Evolutionary conservation across 2,888 invertebrate genomes (phyloP).

Genomic region (Ditula angustiorana): DNA sequence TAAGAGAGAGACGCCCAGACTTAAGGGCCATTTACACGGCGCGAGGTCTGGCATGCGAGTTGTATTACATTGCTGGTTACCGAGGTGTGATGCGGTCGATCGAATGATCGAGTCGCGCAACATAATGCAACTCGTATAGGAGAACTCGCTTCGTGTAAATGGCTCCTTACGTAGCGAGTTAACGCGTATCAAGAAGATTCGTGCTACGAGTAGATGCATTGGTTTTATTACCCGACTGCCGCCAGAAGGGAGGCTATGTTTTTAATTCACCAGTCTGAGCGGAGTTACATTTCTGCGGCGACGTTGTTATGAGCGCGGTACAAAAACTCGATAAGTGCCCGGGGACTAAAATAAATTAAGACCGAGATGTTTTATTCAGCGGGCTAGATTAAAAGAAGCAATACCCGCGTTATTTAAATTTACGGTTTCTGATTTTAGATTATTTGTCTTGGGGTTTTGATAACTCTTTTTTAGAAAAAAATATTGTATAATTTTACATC

Average conservation of each 20-base stretch:
- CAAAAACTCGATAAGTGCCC: constrained; percentile 34
- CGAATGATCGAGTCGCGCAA: no score
- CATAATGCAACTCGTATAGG: no score
- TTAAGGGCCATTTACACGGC: no score
- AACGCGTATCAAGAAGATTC: no score
- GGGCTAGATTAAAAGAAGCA: constrained; percentile 18
- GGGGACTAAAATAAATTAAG: constrained; percentile 33
- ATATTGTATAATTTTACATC: no score
- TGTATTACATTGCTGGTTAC: no score
- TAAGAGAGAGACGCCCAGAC: no score
- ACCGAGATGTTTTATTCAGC: constrained; percentile 33
- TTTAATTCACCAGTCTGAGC: background rate
- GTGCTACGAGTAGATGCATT: no score
- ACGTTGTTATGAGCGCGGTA: background rate
- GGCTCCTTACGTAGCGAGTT: no score
- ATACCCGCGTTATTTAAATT: constrained; percentile 28
- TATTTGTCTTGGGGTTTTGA: constrained; percentile 17
- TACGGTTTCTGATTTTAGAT: constrained; percentile 4
- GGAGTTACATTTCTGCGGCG: constrained; percentile 3
- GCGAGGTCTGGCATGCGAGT: no score
- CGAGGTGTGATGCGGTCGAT: no score
- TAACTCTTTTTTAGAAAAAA: background rate
- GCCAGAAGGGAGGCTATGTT: background rate
- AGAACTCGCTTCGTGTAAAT: no score
- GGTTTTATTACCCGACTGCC: background rate